Evolutionary conservation across 2,113 vertebrate genomes (phyloP).

Genomic region (Leptobrachium ailaonicum): DNA sequence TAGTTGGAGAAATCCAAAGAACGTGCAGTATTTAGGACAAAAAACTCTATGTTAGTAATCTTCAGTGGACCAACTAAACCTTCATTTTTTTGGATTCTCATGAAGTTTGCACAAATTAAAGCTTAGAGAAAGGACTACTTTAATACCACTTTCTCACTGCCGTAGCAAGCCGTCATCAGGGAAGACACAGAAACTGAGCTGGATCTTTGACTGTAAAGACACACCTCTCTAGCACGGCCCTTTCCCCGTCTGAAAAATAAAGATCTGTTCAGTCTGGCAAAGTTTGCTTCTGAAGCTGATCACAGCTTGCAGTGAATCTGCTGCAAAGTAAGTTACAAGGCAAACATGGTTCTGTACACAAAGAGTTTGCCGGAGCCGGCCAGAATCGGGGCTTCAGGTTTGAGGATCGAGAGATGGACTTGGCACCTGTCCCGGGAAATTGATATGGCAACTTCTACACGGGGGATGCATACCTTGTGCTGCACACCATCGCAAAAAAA

Average conservation of each 20-base stretch:
- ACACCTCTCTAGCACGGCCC: constrained; percentile 1
- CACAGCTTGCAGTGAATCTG: not conserved
- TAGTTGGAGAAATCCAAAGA: too few relatives aligned
- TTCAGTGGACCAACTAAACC: too few relatives aligned
- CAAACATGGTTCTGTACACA: constrained; percentile 60
- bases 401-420: constrained; percentile 84
- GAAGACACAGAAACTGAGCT: too few relatives aligned
- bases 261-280: not conserved
- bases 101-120: too few relatives aligned
- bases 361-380: constrained; percentile 75
- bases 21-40: too few relatives aligned
- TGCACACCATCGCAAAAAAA: constrained; percentile 65
- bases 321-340: not conserved
- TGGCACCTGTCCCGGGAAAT: constrained; percentile 71
- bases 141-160: too few relatives aligned
- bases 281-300: not conserved
- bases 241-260: constrained; percentile 23
- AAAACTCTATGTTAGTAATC: too few relatives aligned
- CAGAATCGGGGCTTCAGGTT: constrained; percentile 73
- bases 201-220: not conserved
- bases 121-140: too few relatives aligned
- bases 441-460: constrained; percentile 79
- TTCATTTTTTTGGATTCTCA: too few relatives aligned
- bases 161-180: too few relatives aligned
- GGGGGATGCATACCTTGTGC: constrained; percentile 86